Base-by-base conservation (phyloP, 2,888 invertebrate genomes). In the Acleris holmiana region DNA sequence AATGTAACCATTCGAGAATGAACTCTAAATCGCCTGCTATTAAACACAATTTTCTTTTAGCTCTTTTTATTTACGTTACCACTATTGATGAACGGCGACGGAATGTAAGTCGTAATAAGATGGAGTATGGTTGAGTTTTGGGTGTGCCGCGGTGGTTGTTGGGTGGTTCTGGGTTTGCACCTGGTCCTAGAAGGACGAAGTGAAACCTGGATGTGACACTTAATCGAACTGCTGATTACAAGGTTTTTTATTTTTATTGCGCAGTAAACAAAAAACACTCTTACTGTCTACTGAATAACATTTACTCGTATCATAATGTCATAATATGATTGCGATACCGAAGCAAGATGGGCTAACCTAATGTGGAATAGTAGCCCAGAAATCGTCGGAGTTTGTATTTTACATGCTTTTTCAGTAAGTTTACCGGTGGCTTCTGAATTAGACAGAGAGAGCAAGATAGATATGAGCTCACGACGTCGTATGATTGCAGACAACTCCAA, bases 221-320 rank as follows among this genome's bases (percentile, higher is more conserved):
- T 58, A 48, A 58, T 58, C 21, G 53, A 61, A 29, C 44, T 51
- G 40, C 25, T 64, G 53, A 64, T 64, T 64, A 53, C 53, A 58
- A 58, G 13, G 13, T 44, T 44, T 44, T 35, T 44, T n/a, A n/a
- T 17, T 44, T 17, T 17, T 44, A n/a, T 29, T 8, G 29, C 8
- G 6, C 8, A 8, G 29, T 8, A 29, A 1, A 25, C 25, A 29
- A 29, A 29, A 8, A 29, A 29, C 29, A 29, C 8, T 29, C 8
- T 29, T 8, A 29, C 29, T 29, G 29, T 29, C 29, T 8, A 29
- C 2, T 2, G 2, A 8, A 29, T 29, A 23, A 23, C 3, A 23
- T 4, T 5, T n/a, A n/a, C n/a, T n/a, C n/a, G n/a, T 4, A 4
- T 23, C 23, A 23, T 23, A 23, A 23, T 4, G 23, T 21, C 21